phyloP scores from a whole-genome alignment of 2,797 vertebrate genomes.

The Champsocephalus gunnari region DNA sequence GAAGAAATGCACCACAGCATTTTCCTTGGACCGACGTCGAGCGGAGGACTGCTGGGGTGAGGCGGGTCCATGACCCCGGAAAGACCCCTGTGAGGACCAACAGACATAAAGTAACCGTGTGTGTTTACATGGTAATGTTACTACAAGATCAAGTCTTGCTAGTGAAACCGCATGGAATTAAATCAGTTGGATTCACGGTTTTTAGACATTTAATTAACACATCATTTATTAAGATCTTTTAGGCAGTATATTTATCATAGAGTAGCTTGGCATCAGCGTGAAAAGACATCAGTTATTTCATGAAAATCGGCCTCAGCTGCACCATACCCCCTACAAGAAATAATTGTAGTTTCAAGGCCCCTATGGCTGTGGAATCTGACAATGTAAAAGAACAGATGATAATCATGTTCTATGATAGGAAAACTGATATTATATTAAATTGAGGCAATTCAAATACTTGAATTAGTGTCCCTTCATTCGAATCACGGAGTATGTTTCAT shows the following conservation, averaged over 20 bases:
- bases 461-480: not conserved
- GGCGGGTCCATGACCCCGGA: conserved; percentile 83
- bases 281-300: not conserved
- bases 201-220: not conserved
- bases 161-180: not conserved
- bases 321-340: not conserved
- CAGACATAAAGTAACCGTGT: not conserved
- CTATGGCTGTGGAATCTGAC: not conserved
- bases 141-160: not conserved
- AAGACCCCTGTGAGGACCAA: conserved; percentile 79
- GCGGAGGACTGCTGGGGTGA: conserved; percentile 83
- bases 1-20: conserved; percentile 87
- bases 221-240: not conserved
- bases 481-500: not conserved
- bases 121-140: not conserved
- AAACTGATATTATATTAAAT: conserved; percentile 2
- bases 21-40: conserved; percentile 83
- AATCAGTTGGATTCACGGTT: not conserved
- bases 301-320: not conserved
- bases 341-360: not conserved
- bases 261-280: not conserved
- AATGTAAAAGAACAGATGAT: not conserved
- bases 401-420: not conserved
- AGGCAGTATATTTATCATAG: not conserved
- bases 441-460: not conserved